phyloP scores from a whole-genome alignment of 2,113 vertebrate species.

The Callithrix jacchus region DNA sequence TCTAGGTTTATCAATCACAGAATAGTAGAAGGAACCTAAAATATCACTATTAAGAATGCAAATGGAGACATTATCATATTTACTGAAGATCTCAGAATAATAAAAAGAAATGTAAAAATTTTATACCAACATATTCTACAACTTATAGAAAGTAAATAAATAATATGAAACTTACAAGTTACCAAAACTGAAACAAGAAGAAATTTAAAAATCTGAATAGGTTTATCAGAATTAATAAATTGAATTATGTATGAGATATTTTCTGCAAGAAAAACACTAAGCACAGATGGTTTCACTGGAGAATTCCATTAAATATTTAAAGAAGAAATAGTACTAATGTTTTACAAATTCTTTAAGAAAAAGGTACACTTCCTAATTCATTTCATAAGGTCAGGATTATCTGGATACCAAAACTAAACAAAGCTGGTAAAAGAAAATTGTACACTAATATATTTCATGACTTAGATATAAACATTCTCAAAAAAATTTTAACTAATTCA shows the following conservation, averaged over 20 bases:
- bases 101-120: neutral
- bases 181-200: neutral
- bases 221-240: neutral
- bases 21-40: neutral
- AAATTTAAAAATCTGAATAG: neutral
- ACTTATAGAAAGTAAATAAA: neutral
- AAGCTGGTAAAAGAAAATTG: neutral
- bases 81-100: neutral
- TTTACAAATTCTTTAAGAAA: neutral
- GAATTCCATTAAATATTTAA: neutral
- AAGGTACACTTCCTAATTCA: neutral
- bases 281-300: neutral
- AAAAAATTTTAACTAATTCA: neutral
- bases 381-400: neutral
- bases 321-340: neutral
- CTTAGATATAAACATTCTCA: neutral
- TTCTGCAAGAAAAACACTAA: neutral
- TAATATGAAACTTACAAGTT: neutral
- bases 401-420: neutral
- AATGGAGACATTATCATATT: neutral
- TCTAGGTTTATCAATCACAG: neutral
- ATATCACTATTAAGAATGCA: neutral
- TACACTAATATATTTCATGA: neutral
- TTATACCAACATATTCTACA: neutral
- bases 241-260: neutral